These are phyloP conservation scores for Fistularia commersonii DNA, from an alignment of 2,797 vertebrate genomes.

Conservation along the genomic window DNA sequence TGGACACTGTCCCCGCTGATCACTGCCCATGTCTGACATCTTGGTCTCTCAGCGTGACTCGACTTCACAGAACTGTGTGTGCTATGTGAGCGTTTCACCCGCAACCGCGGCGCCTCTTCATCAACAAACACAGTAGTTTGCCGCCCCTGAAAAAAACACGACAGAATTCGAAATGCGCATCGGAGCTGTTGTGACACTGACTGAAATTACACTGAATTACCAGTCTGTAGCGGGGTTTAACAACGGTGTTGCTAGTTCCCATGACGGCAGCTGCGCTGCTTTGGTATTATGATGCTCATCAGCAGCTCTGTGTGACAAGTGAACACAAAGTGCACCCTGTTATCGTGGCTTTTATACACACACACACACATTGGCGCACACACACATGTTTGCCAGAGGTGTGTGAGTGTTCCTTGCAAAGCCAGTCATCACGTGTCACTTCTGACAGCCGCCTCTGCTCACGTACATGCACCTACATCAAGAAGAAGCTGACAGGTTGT, in stretches of 20 bases:
- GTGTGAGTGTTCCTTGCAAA: constrained; percentile 54
- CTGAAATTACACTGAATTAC: constrained; percentile 54
- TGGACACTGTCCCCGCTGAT: constrained; percentile 48
- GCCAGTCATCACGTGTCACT: constrained; percentile 54
- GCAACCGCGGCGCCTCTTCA: constrained; percentile 9
- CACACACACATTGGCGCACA: no score
- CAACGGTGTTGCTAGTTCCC: constrained; percentile 43
- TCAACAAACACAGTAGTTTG: constrained; percentile 1
- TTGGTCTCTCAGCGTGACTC: constrained; percentile 41
- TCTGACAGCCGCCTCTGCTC: constrained; percentile 48
- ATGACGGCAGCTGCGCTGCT: constrained; percentile 23
- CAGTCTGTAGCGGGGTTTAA: constrained; percentile 48
- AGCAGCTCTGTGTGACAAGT: constrained; percentile 22
- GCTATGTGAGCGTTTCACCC: no score
- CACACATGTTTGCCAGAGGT: constrained; percentile 37
- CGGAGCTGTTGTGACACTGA: constrained; percentile 54
- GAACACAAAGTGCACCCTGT: constrained; percentile 37
- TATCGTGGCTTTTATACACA: constrained; percentile 23
- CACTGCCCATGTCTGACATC: constrained; percentile 38
- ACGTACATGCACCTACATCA: constrained; percentile 21
- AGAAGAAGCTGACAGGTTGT: constrained; percentile 34
- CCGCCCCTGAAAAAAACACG: constrained; percentile 25
- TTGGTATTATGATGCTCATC: constrained; percentile 30
- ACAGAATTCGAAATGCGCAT: constrained; percentile 49
- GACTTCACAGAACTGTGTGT: constrained; percentile 25